Conservation (phyloP, 2,888 invertebrate genomes). For the Melinaea menophilus region DNA sequence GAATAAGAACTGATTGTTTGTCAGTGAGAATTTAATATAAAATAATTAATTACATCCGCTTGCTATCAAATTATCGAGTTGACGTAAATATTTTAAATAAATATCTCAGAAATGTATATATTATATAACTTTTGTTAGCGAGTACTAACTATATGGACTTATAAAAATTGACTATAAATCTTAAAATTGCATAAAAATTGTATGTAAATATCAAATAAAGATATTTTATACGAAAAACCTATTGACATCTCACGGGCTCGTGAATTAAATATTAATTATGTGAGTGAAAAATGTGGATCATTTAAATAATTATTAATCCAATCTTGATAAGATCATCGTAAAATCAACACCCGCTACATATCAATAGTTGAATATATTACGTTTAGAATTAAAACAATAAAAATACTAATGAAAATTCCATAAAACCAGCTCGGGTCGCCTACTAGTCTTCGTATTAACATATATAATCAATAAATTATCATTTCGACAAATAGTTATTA, state of each 20-base stretch:
- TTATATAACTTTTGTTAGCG: too few species aligned
- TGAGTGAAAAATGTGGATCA: neutral
- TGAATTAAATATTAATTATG: slow-evolving; percentile 2
- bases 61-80: slow-evolving; percentile 17
- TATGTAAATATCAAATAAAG: too few species aligned
- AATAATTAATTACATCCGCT: slow-evolving; percentile 23
- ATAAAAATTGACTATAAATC: too few species aligned
- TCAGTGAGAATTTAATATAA: slow-evolving; percentile 9
- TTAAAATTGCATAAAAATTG: neutral
- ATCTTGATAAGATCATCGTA: too few species aligned
- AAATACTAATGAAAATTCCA: slow-evolving; percentile 66
- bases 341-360: too few species aligned
- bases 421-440: slow-evolving; percentile 62
- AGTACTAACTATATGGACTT: too few species aligned
- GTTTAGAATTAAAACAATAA: slow-evolving; percentile 58
- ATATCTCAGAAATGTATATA: neutral
- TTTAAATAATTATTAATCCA: slow-evolving; percentile 2
- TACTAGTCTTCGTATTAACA: slow-evolving; percentile 63
- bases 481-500: slow-evolving; percentile 72
- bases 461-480: slow-evolving; percentile 66
- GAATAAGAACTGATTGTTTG: slow-evolving; percentile 19
- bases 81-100: slow-evolving; percentile 2
- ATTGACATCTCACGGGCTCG: too few species aligned
- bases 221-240: too few species aligned
- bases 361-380: slow-evolving; percentile 16